Conservation (phyloP, 2,888 invertebrate genomes). For the Argyresthia goedartella region DNA sequence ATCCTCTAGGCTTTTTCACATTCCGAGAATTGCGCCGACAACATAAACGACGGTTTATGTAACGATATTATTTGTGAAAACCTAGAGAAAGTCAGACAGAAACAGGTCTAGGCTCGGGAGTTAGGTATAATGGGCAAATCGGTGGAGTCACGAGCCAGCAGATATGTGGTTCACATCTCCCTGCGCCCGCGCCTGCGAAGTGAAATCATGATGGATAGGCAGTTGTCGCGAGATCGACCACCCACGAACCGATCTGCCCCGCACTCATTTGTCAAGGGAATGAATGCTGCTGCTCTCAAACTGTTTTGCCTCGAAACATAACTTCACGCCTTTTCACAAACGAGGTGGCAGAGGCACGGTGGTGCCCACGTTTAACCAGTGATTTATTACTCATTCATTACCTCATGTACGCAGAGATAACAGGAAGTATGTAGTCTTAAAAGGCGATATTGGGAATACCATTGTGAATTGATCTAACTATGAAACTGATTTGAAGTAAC, state of each 20-base stretch:
- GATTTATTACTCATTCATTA: too few species aligned
- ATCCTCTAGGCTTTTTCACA: too few species aligned
- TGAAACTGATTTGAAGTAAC: too few species aligned
- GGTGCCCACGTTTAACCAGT: too few species aligned
- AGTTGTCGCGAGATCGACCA: constrained; percentile 35
- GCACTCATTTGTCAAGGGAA: neutral
- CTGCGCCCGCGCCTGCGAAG: constrained; percentile 19
- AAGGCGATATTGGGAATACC: too few species aligned
- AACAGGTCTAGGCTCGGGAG: constrained; percentile 13
- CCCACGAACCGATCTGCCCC: constrained; percentile 23
- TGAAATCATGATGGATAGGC: constrained; percentile 51
- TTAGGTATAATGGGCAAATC: constrained; percentile 19
- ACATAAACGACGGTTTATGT: neutral
- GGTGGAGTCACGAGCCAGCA: constrained; percentile 1
- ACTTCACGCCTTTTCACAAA: too few species aligned
- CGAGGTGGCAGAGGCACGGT: too few species aligned
- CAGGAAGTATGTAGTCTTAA: too few species aligned
- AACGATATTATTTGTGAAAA: neutral
- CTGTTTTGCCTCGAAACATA: too few species aligned
- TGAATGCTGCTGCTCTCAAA: neutral
- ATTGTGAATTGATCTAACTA: too few species aligned
- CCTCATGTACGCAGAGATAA: too few species aligned
- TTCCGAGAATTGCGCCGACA: neutral
- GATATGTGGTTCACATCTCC: constrained; percentile 2
- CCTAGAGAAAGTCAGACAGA: neutral